Evolutionary conservation across 1,140 invertebrate genomes (phyloP).

Genomic region (Drosophila simulans): DNA sequence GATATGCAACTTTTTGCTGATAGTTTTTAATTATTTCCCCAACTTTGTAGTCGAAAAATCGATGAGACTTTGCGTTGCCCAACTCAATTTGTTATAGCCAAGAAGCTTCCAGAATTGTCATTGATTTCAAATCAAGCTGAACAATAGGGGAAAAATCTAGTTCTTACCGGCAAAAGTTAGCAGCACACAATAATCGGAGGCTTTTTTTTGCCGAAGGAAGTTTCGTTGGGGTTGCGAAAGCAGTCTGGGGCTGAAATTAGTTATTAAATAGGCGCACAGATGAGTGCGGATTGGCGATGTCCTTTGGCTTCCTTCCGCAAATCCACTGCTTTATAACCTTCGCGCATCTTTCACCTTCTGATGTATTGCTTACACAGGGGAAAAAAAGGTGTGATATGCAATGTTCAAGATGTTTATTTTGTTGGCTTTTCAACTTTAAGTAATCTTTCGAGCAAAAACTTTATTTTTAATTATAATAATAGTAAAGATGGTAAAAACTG

Average conservation of each 20-base stretch:
- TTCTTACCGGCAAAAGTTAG: constrained; percentile 3
- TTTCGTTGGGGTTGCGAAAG: constrained; percentile 17
- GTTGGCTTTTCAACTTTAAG: background rate
- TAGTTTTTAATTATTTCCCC: background rate
- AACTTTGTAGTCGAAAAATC: background rate
- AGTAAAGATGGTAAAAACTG: too few species aligned
- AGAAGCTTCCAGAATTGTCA: constrained; percentile 17
- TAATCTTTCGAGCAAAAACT: too few species aligned
- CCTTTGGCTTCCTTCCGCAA: constrained; percentile 4
- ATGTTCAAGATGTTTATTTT: background rate
- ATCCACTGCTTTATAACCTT: background rate
- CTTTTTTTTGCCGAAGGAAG: constrained; percentile 16
- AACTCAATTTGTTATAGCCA: constrained; percentile 4
- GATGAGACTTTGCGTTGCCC: too few species aligned
- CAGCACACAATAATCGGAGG: background rate
- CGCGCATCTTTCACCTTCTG: constrained; percentile 10
- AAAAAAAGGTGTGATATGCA: background rate
- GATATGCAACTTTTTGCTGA: background rate
- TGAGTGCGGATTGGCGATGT: constrained; percentile 20
- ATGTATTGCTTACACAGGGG: constrained; percentile 52
- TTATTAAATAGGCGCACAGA: constrained; percentile 63
- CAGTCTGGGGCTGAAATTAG: constrained; percentile 57
- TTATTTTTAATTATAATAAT: too few species aligned
- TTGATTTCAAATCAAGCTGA: constrained; percentile 61
- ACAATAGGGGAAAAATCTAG: constrained; percentile 65